Conservation (phyloP, 2,113 vertebrate species). For the Cathartes aura region DNA sequence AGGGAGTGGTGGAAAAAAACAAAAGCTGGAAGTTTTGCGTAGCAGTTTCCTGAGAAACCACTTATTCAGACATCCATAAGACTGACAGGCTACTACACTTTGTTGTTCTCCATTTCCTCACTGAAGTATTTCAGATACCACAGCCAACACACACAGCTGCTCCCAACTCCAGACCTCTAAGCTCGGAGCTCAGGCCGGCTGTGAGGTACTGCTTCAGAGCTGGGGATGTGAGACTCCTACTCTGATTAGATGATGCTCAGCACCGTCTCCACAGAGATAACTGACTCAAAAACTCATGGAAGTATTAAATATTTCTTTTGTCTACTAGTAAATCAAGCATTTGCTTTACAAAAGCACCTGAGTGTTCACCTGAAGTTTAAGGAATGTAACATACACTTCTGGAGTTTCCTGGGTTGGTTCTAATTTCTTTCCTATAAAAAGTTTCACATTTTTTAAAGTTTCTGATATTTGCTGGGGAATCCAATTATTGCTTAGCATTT, state of each 20-base stretch:
- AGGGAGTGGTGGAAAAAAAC: neutral
- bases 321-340: neutral
- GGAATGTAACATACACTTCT: neutral
- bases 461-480: neutral
- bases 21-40: neutral
- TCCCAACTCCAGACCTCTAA: neutral
- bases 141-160: accelerated
- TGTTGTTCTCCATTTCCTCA: neutral
- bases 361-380: neutral
- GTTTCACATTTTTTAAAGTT: neutral
- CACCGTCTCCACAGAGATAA: neutral
- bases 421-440: neutral
- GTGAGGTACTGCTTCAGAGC: neutral
- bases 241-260: neutral
- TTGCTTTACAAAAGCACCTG: neutral
- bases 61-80: neutral
- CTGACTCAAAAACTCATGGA: neutral
- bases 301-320: neutral
- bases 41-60: neutral
- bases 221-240: neutral
- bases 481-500: neutral
- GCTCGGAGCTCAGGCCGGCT: neutral
- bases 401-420: neutral
- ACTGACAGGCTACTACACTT: neutral
- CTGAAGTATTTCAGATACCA: neutral